Percentiles rank a stretch among this genome's conserved stretches.
Conservation (phyloP, 2,113 vertebrate species). For the Ciconia stormi region DNA sequence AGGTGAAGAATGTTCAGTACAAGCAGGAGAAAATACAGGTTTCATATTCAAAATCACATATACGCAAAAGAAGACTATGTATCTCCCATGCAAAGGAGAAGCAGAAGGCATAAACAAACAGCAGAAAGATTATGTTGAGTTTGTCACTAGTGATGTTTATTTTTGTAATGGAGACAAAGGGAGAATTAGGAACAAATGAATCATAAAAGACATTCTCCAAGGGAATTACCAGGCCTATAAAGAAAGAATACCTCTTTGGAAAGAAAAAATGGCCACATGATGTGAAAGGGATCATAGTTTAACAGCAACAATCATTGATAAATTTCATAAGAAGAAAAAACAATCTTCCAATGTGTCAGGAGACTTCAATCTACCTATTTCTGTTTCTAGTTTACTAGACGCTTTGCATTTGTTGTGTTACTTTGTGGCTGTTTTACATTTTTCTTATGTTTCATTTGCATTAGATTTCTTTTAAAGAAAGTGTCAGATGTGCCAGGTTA, state of each 20-base stretch:
- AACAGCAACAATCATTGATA: neutral
- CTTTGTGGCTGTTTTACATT: neutral
- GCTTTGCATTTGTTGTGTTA: neutral
- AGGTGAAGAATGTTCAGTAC: neutral
- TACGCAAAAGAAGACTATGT: neutral
- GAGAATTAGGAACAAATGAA: neutral
- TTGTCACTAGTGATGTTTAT: neutral
- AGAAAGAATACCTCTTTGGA: neutral
- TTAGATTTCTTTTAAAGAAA: neutral
- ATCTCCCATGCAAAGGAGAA: neutral
- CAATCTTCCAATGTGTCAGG: neutral
- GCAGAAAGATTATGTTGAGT: neutral
- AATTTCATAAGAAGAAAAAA: neutral
- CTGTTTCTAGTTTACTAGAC: neutral
- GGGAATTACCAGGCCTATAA: neutral
- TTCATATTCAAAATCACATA: neutral
- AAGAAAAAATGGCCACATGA: neutral
- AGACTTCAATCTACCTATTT: neutral
- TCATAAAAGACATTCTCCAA: neutral
- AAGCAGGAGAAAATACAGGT: neutral
- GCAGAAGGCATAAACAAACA: neutral
- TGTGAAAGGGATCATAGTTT: neutral
- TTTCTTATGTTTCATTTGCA: neutral
- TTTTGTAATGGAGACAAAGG: neutral
- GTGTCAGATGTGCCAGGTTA: neutral